These are phyloP conservation scores for Myanophis thanlyinensis DNA, from an alignment of 2,113 vertebrate species.

Conservation along the genomic window DNA sequence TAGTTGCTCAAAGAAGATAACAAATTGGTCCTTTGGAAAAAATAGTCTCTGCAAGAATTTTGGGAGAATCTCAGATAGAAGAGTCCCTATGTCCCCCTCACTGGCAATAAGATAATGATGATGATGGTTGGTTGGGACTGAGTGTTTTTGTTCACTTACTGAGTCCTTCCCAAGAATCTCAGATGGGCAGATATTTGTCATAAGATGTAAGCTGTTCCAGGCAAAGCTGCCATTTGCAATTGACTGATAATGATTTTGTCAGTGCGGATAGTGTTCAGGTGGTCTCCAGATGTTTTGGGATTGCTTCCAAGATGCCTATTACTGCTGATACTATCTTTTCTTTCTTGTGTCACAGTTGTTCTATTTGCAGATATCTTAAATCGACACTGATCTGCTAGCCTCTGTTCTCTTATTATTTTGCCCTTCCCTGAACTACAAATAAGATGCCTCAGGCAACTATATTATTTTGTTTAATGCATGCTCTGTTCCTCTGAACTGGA, in stretches of 20 bases:
- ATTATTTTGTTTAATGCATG: neutral
- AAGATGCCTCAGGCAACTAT: neutral
- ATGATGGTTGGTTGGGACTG: neutral
- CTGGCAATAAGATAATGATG: neutral
- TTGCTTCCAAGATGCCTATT: neutral
- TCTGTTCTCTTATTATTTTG: neutral
- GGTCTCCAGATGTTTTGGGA: neutral
- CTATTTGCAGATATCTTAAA: neutral
- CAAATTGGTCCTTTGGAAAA: neutral
- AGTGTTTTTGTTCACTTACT: neutral
- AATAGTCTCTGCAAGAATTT: neutral
- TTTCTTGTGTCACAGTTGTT: neutral
- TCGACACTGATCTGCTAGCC: neutral
- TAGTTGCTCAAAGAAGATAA: no score
- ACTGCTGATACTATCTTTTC: neutral
- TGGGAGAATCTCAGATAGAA: neutral
- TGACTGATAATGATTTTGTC: neutral
- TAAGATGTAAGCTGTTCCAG: neutral
- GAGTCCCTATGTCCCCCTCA: neutral
- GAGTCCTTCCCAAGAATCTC: neutral
- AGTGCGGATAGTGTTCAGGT: neutral
- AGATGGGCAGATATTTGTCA: neutral
- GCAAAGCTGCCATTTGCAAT: neutral
- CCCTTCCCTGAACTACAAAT: neutral
- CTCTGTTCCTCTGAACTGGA: neutral